phyloP scores from a whole-genome alignment of 2,797 vertebrate species.

The Phalanger gymnotis region DNA sequence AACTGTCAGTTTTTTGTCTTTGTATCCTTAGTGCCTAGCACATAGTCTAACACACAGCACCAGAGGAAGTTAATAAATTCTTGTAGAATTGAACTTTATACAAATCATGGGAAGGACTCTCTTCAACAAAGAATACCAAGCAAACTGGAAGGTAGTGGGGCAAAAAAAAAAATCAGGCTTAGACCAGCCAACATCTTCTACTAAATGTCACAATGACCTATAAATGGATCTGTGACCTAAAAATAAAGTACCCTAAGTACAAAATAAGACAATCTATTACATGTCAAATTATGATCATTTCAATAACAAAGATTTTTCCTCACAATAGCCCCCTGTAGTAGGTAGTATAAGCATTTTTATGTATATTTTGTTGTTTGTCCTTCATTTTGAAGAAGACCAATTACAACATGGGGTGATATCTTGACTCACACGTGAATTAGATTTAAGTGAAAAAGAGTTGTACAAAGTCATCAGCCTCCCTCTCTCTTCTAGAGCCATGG shows the following conservation, averaged over 20 bases:
- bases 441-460: background rate
- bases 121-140: background rate
- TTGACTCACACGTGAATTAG: background rate
- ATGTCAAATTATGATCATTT: background rate
- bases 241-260: background rate
- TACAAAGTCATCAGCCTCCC: background rate
- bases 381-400: background rate
- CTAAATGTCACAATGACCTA: background rate
- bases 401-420: background rate
- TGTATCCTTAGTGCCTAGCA: background rate
- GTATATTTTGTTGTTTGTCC: background rate
- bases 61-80: background rate
- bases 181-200: background rate
- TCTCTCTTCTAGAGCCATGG: background rate
- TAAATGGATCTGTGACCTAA: background rate
- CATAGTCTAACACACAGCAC: background rate
- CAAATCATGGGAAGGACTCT: background rate
- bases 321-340: background rate
- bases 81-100: background rate
- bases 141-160: background rate
- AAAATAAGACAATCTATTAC: background rate
- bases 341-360: background rate
- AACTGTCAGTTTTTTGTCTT: background rate
- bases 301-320: background rate
- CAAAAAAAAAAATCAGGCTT: background rate